Conservation (phyloP, 2,113 vertebrate genomes). For the Hyperopisus bebe region DNA sequence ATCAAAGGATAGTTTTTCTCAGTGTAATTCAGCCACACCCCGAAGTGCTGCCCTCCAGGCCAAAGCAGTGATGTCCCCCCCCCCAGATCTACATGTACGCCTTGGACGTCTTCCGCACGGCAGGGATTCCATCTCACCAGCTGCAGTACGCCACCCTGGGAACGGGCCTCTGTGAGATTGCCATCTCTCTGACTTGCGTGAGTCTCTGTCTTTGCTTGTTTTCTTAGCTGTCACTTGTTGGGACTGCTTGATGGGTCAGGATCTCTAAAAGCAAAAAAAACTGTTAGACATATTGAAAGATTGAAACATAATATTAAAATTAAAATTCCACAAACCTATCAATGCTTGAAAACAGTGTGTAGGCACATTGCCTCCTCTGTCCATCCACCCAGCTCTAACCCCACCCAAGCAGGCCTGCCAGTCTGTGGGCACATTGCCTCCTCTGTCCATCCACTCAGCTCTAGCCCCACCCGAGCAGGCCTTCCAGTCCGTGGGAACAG, state of each 20-base stretch:
- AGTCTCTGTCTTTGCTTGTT: constrained; percentile 38
- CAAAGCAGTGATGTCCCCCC: background rate
- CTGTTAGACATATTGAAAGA: background rate
- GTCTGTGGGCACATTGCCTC: background rate
- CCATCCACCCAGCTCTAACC: too few relatives aligned
- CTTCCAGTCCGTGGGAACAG: background rate
- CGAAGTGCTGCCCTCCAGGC: background rate
- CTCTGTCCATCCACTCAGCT: background rate
- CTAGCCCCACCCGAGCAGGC: background rate
- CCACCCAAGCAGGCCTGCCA: too few relatives aligned
- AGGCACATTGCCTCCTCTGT: background rate
- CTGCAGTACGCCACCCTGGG: constrained; percentile 63
- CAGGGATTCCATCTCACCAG: constrained; percentile 58
- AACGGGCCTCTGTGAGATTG: constrained; percentile 61
- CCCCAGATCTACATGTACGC: constrained; percentile 73
- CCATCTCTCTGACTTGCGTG: constrained; percentile 57
- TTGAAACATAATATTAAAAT: background rate
- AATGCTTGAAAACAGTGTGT: background rate
- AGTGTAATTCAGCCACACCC: background rate
- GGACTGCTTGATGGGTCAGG: background rate
- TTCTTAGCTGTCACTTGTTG: background rate
- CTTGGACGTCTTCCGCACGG: constrained; percentile 61
- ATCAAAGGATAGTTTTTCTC: background rate
- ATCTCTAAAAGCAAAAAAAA: background rate
- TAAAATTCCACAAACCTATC: background rate